These are phyloP conservation scores for Megaceryle alcyon DNA, from an alignment of 2,797 vertebrate species.

Conservation along the genomic window DNA sequence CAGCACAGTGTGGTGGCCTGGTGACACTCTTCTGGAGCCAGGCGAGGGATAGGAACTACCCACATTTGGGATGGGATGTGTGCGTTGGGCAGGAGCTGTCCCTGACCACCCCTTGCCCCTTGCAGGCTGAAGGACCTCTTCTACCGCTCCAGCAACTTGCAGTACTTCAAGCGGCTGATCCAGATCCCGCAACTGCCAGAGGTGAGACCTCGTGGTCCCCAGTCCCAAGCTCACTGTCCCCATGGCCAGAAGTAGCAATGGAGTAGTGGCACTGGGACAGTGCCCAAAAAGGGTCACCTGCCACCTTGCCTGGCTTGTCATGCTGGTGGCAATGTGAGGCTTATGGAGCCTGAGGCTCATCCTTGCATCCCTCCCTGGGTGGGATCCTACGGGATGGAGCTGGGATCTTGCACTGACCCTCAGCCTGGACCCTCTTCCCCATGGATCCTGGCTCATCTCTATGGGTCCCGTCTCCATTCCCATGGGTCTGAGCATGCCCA, in stretches of 20 bases:
- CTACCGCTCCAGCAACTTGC: slow-evolving; percentile 97
- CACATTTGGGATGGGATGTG: background rate
- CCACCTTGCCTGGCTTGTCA: background rate
- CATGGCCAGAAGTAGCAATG: background rate
- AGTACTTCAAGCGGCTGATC: slow-evolving; percentile 97
- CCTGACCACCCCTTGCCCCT: background rate
- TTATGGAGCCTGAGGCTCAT: background rate
- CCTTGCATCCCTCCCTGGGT: background rate
- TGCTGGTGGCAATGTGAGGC: background rate
- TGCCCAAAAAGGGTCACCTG: background rate
- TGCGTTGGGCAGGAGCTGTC: background rate
- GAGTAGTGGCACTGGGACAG: background rate
- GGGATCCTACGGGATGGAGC: background rate
- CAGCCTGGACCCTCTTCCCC: background rate
- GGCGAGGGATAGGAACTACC: background rate
- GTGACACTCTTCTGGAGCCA: background rate
- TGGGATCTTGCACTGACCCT: background rate
- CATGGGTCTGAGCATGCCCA: background rate
- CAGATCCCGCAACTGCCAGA: slow-evolving; percentile 98
- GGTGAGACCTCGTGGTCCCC: slow-evolving; percentile 76
- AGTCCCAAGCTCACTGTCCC: accelerated
- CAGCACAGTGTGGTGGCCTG: accelerated
- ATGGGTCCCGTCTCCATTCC: background rate
- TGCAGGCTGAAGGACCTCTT: slow-evolving; percentile 94
- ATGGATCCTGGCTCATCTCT: background rate